Evolutionary conservation across 1,140 invertebrate species (phyloP).

Genomic region (Notospermus geniculatus): DNA sequence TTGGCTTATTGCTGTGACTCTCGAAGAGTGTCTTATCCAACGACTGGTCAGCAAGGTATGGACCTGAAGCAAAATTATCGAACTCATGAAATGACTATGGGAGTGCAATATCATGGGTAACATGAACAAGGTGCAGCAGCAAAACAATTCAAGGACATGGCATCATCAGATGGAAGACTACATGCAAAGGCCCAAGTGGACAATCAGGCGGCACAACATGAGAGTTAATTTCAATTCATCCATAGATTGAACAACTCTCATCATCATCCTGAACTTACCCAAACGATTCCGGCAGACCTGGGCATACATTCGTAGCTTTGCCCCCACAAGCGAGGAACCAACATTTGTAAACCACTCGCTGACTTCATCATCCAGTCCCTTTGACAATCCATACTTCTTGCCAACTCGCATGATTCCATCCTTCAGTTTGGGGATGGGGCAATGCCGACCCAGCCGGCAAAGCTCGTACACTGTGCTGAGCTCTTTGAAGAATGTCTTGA

Average conservation of each 20-base stretch:
- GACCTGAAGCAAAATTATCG: no score
- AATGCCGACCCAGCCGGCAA: constrained; percentile 85
- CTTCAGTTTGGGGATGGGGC: constrained; percentile 77
- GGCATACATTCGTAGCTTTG: constrained; percentile 71
- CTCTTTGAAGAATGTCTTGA: constrained; percentile 87
- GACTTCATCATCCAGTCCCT: constrained; percentile 67
- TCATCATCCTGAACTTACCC: constrained; percentile 30
- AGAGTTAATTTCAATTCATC: constrained; percentile 49
- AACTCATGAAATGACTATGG: no score
- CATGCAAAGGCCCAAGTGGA: no score
- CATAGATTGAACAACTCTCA: neutral
- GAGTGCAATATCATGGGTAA: no score
- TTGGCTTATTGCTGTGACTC: constrained; percentile 53
- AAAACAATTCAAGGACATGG: no score
- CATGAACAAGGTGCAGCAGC: no score
- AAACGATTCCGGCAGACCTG: constrained; percentile 62
- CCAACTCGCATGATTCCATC: constrained; percentile 89
- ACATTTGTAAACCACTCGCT: constrained; percentile 88
- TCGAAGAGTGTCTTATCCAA: constrained; percentile 79
- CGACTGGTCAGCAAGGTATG: constrained; percentile 75
- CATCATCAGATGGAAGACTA: no score
- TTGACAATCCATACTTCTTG: constrained; percentile 63
- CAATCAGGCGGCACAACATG: no score
- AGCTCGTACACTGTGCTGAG: constrained; percentile 89
- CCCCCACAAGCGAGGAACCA: constrained; percentile 72